phyloP scores from a whole-genome alignment of 2,888 invertebrate species.

The Hemistola chrysoprasaria region DNA sequence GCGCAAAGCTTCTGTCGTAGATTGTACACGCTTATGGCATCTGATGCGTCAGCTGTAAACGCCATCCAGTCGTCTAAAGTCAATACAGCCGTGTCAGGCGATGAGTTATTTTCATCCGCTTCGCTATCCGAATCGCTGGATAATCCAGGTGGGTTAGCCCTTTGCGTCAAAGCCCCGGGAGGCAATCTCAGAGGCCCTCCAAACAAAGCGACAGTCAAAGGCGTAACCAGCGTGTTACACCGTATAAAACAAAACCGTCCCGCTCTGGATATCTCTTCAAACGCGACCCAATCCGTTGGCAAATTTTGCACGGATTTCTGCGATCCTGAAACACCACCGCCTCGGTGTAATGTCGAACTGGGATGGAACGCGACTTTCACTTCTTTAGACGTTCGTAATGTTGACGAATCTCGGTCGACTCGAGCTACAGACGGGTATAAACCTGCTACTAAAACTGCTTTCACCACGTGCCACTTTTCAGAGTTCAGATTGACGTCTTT shows the following conservation, averaged over 20 bases:
- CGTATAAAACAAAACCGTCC: conserved; percentile 87
- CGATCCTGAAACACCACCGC: conserved; percentile 64
- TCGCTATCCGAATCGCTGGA: conserved; percentile 76
- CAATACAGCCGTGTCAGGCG: conserved; percentile 69
- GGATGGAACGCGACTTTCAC: conserved; percentile 79
- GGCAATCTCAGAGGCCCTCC: conserved; percentile 87
- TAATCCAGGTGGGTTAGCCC: conserved; percentile 69
- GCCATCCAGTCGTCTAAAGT: conserved; percentile 89
- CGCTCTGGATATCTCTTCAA: conserved; percentile 91
- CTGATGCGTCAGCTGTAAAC: conserved; percentile 86
- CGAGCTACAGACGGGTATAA: conserved; percentile 94
- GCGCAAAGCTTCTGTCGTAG: conserved; percentile 88
- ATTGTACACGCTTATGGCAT: conserved; percentile 85
- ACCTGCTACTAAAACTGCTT: conserved; percentile 93
- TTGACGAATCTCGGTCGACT: conserved; percentile 84
- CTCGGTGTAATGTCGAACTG: conserved; percentile 84
- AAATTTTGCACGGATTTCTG: conserved; percentile 66
- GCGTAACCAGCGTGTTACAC: conserved; percentile 91
- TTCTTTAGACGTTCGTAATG: conserved; percentile 85
- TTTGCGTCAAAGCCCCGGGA: conserved; percentile 62
- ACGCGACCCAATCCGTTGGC: conserved; percentile 92
- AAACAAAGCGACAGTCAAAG: conserved; percentile 90
- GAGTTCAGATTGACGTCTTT: conserved; percentile 91
- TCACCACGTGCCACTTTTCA: conserved; percentile 94
- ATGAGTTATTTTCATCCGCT: conserved; percentile 59